Evolutionary conservation across 2,797 vertebrate genomes (phyloP), one percentile per base, ranked within the genome.

Genomic region (Syngnathus rostellatus): DNA sequence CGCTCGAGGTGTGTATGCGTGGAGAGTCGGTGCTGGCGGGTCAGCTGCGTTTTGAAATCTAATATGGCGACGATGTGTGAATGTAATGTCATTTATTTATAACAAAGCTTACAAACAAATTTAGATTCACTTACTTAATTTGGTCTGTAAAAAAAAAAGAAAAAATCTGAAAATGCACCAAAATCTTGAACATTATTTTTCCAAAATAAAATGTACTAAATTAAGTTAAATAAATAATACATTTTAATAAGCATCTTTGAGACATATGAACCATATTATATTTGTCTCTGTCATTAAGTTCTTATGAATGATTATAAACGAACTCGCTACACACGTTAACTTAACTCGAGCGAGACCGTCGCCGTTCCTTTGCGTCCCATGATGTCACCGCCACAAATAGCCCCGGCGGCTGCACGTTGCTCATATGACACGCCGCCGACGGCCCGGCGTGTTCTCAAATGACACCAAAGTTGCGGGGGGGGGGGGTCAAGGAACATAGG

Each of bases 361-460:
- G 55, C 45, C 58, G 78, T 77, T 78, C 72, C 69, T 73, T 67
- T 66, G 65, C 5, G 31, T 63, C 31, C 71, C 70, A 68, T 63
- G 5, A 2, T 65, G 53, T 53, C 55, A 0, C 16, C 5, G 19
- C 25, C 25, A n/a, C 46, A 64, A 57, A 41, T 2, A 1, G 12
- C 37, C 70, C 68, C 67, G 68, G 8, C 0, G n/a, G 73, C 51
- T 74, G n/a, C 38, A 25, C 71, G 66, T 75, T 3, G 63, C 67
- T 72, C 77, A 70, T 48, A 39, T 72, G 81, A 77, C 67, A 67
- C 68, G 46, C 62, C 66, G 59, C 59, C 60, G 45, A 14, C 9
- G 38, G 45, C 3, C 57, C 19, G 65, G 69, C 74, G 65, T 51
- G 77, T 46, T 73, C 64, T 85, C 80, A 73, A 73, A 65, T 83